Evolutionary conservation across 2,888 invertebrate species (phyloP), one percentile per base, ranked within the genome.

Genomic region (Athalia cordata): DNA sequence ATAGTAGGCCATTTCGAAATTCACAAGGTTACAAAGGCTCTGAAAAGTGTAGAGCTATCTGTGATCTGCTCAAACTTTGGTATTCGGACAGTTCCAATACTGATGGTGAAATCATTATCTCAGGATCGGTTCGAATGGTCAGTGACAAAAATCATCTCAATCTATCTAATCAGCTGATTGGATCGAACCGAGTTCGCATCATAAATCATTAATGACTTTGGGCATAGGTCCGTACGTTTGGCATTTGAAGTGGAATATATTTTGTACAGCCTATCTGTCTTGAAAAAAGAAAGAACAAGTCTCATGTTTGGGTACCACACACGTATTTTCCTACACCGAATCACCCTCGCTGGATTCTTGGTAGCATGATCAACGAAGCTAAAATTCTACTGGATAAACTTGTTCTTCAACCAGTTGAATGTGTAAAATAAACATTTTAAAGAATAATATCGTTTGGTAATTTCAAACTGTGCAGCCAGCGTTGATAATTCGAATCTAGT

Each of bases 51-150:
- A 86, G 87, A 82, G 91, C 93, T 8, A 87, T 92, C 3, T 81
- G 91, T 8, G 90, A 92, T 86, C 85, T 93, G 9, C 82, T 93
- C 8, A 91, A 91, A 83, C 77, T 91, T 65, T 93, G 93, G 93
- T 90, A 91, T 45, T 87, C 91, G 64, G 86, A 90, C 11, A 85
- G 86, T 9, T 85, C 89, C 80, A 85, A 91, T 5, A 77, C 80
- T 11, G 83, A 78, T 3, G 85, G 90, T 70, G 85, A 90, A 81
- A 90, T 93, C 74, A 88, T 93, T 64, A 92, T 91, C 78, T 88
- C 93, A 70, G 93, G 93, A n/a, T n/a, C 79, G 87, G 82, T 80
- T 93, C 93, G 77, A 88, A 93, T 84, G 93, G 93, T 92, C 89
- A 85, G 79, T 84, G 75, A 1, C 61, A 65, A 29, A 78, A 13